Percentiles rank a stretch among this genome's conserved stretches.
Evolutionary conservation across 2,888 invertebrate genomes (phyloP).

Genomic region (Dynastes maya): DNA sequence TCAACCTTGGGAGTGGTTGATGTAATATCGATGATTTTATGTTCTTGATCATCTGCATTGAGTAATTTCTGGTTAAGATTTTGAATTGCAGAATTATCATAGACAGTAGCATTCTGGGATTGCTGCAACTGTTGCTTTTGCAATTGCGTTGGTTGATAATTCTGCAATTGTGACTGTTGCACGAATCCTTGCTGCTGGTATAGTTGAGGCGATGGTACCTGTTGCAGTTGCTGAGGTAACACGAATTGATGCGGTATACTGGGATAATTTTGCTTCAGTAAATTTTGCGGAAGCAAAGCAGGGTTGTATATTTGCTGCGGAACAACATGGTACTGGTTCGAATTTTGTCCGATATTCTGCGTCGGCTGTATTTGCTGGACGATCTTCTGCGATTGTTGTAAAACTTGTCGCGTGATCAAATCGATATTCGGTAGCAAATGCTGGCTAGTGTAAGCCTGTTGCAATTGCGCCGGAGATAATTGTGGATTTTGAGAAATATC

Average conservation of each 20-base stretch:
- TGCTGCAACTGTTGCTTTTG: slow-evolving; percentile 26
- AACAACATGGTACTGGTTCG: slow-evolving; percentile 1
- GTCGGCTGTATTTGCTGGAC: slow-evolving; percentile 30
- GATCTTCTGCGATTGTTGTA: slow-evolving; percentile 36
- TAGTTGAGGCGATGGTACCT: slow-evolving; percentile 46
- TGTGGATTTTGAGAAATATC: slow-evolving; percentile 51
- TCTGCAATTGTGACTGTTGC: slow-evolving; percentile 40
- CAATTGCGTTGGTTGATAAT: slow-evolving; percentile 50
- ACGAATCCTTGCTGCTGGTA: slow-evolving; percentile 57
- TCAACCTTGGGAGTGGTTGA: slow-evolving; percentile 61
- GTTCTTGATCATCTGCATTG: slow-evolving; percentile 22
- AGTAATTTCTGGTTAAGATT: slow-evolving; percentile 46
- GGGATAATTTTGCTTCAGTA: slow-evolving; percentile 29
- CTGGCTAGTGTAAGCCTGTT: slow-evolving; percentile 37
- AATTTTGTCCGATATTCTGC: not conserved
- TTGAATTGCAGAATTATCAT: slow-evolving; percentile 34
- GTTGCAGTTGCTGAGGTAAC: slow-evolving; percentile 58
- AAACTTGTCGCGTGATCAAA: slow-evolving; percentile 36
- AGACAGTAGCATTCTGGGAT: slow-evolving; percentile 19
- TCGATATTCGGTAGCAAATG: slow-evolving; percentile 50
- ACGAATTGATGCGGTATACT: slow-evolving; percentile 24
- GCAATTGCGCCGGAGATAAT: slow-evolving; percentile 57
- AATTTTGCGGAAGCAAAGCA: slow-evolving; percentile 11
- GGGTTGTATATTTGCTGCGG: slow-evolving; percentile 28
- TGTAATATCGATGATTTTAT: slow-evolving; percentile 51